A percentile compares a stretch with the other conserved stretches of the same genome.
phyloP scores from a whole-genome alignment of 2,797 vertebrate species.

The Scyliorhinus canicula region DNA sequence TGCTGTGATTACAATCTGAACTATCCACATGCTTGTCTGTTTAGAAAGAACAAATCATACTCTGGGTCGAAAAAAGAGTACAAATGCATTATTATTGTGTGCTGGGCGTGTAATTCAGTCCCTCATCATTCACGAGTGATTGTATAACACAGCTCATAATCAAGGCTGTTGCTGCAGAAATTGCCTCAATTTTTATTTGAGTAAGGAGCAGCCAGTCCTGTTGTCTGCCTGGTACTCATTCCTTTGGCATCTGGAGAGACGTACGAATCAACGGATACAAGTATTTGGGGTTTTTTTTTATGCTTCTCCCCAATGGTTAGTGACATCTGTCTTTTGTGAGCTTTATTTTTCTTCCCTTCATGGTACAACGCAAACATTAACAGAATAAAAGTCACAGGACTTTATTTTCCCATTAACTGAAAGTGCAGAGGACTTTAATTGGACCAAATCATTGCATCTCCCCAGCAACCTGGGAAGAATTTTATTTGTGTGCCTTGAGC shows the following conservation, averaged over 20 bases:
- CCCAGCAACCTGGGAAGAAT: not conserved
- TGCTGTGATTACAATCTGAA: not conserved
- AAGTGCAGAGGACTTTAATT: not conserved
- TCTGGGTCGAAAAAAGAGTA: not conserved
- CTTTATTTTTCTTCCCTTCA: not conserved
- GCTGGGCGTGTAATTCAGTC: not conserved
- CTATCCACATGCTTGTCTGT: not conserved
- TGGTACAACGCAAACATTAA: not conserved
- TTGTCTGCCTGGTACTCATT: not conserved
- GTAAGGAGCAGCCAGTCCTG: not conserved
- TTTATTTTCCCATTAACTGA: not conserved
- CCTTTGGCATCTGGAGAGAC: not conserved
- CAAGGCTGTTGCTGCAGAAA: not conserved
- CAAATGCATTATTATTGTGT: not conserved
- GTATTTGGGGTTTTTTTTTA: not conserved
- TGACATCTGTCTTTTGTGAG: not conserved
- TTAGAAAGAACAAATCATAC: not conserved
- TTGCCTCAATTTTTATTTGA: not conserved
- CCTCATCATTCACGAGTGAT: not conserved
- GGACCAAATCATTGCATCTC: not conserved
- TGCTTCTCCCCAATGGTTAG: slow-evolving; percentile 4
- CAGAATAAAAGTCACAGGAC: not conserved
- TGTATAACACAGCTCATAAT: not conserved
- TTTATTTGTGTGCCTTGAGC: not conserved
- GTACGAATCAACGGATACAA: not conserved